phyloP scores from a whole-genome alignment of 2,888 invertebrate genomes.

The Sturmia bella region DNA sequence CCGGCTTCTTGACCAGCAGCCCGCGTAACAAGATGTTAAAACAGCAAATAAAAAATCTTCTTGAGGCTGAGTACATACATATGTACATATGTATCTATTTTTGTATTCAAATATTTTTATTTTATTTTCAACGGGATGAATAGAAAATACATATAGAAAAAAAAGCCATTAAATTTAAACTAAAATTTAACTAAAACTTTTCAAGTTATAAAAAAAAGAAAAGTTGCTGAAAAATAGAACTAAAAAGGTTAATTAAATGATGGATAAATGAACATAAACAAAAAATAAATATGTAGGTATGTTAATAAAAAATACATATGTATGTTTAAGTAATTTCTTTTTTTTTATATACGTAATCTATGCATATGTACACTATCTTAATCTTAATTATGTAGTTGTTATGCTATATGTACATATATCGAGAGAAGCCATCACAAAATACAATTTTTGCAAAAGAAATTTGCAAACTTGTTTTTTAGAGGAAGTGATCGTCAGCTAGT shows the following conservation, averaged over 20 bases:
- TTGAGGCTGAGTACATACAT: too few relatives aligned
- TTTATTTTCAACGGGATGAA: conserved; percentile 19
- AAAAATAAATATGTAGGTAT: conserved; percentile 1
- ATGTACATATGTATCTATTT: not conserved
- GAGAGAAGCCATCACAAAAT: conserved; percentile 53
- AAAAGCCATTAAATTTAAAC: not conserved
- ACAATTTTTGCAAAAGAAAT: conserved; percentile 31
- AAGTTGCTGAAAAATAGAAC: conserved; percentile 25
- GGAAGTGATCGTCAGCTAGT: not conserved
- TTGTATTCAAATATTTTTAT: conserved; percentile 5
- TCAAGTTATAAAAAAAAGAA: conserved; percentile 25
- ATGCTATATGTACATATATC: too few relatives aligned
- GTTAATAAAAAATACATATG: not conserved
- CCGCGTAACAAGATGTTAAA: too few relatives aligned
- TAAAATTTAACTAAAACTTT: conserved; percentile 52
- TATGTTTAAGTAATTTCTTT: too few relatives aligned
- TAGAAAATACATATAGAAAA: conserved; percentile 31
- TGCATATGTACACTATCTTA: conserved; percentile 20
- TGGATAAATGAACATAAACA: too few relatives aligned
- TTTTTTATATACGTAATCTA: not conserved
- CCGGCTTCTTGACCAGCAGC: too few relatives aligned
- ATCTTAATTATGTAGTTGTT: conserved; percentile 36
- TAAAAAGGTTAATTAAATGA: conserved; percentile 17
- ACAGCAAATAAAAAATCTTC: too few relatives aligned
- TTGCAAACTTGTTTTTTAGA: conserved; percentile 41